Percentiles rank a stretch among this genome's conserved stretches.
Evolutionary conservation across 2,113 vertebrate species (phyloP).

Genomic region (Talpa occidentalis): DNA sequence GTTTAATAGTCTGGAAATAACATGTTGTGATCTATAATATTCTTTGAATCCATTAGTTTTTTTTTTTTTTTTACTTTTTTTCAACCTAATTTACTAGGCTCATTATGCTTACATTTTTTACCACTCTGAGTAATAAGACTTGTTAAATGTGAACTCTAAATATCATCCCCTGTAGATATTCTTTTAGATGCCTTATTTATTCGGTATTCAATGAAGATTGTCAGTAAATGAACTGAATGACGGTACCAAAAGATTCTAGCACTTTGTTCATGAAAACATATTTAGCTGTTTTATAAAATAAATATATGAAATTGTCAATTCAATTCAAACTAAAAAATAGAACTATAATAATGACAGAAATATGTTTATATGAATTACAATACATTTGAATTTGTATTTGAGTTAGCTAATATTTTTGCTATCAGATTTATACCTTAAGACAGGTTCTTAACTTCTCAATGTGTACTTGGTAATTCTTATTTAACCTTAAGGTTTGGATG

Average conservation of each 20-base stretch:
- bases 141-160: constrained; percentile 58
- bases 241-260: neutral
- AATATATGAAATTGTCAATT: neutral
- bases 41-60: constrained; percentile 60
- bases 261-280: neutral
- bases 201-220: neutral
- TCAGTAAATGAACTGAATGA: neutral
- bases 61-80: constrained; percentile 63
- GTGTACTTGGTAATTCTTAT: neutral
- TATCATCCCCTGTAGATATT: constrained; percentile 52
- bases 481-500: neutral
- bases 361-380: too few species aligned
- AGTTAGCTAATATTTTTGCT: neutral
- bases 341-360: neutral
- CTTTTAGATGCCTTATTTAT: constrained; percentile 22
- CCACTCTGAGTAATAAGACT: constrained; percentile 1
- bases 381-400: too few species aligned
- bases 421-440: neutral
- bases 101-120: neutral
- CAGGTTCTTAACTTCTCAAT: neutral
- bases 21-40: constrained; percentile 68
- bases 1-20: constrained; percentile 78
- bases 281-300: neutral
- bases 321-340: neutral
- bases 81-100: constrained; percentile 35